Conservation (phyloP, 1,140 invertebrate species). For the Limonius californicus region DNA sequence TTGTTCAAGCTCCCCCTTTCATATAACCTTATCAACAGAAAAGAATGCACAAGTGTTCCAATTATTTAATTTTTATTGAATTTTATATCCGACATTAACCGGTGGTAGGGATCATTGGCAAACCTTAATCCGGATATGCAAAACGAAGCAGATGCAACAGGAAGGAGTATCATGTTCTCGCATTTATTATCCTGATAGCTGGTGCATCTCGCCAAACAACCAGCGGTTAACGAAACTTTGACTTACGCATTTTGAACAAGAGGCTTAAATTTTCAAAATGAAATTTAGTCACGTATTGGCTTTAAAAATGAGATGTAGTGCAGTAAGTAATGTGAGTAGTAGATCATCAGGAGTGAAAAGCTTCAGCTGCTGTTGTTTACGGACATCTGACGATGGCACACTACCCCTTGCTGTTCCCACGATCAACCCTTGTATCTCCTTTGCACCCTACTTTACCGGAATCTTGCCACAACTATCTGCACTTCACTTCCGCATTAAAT, state of each 20-base stretch:
- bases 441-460: slow-evolving; percentile 23
- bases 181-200: background rate
- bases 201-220: background rate
- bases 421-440: slow-evolving; percentile 23
- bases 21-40: background rate
- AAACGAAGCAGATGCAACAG: slow-evolving; percentile 11
- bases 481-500: slow-evolving; percentile 19
- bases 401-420: slow-evolving; percentile 25
- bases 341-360: slow-evolving; percentile 10
- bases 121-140: slow-evolving; percentile 8
- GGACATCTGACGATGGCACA: slow-evolving; percentile 10
- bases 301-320: background rate
- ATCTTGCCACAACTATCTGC: slow-evolving; percentile 21
- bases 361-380: slow-evolving; percentile 17
- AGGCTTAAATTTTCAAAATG: background rate
- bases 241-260: background rate
- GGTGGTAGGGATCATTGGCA: too few species aligned
- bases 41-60: background rate
- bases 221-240: background rate
- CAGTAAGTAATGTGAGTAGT: slow-evolving; percentile 5
- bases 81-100: too few species aligned
- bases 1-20: too few species aligned
- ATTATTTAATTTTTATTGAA: too few species aligned
- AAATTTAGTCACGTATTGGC: slow-evolving; percentile 8
- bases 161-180: slow-evolving; percentile 1